Conservation (phyloP, 2,888 invertebrate species). For the Himalopsyche kuldschensis region DNA sequence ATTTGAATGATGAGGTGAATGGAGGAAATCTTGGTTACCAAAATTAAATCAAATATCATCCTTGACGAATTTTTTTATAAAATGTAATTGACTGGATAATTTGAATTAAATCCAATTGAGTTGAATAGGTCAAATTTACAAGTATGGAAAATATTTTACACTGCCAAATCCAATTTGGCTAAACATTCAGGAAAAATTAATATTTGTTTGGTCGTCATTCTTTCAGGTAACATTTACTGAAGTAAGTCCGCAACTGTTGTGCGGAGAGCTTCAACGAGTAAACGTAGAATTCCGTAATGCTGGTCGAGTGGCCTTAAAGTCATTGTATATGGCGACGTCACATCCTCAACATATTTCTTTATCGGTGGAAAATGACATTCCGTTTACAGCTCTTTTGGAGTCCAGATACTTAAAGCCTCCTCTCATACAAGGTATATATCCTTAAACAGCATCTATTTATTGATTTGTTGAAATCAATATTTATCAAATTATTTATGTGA, state of each 20-base stretch:
- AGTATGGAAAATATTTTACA: too few species aligned
- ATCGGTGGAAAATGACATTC: constrained; percentile 38
- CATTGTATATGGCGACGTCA: constrained; percentile 68
- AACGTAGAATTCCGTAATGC: constrained; percentile 70
- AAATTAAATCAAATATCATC: too few species aligned
- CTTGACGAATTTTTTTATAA: too few species aligned
- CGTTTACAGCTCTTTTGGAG: constrained; percentile 32
- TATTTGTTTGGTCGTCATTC: background rate
- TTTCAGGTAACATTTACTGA: constrained; percentile 70
- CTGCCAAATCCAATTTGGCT: background rate
- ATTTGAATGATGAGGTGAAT: too few species aligned
- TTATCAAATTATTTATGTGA: too few species aligned
- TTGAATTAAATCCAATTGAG: too few species aligned
- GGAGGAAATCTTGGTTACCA: too few species aligned
- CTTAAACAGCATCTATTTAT: background rate
- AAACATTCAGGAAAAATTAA: background rate
- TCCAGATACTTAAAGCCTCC: constrained; percentile 28
- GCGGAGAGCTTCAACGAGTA: constrained; percentile 73
- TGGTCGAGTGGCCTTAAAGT: constrained; percentile 66
- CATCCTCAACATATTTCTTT: constrained; percentile 69
- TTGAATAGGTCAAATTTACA: too few species aligned
- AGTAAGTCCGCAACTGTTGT: constrained; percentile 66
- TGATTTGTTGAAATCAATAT: background rate
- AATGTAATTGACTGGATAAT: too few species aligned
- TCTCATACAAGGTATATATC: constrained; percentile 22